A percentile compares a stretch with the other conserved stretches of the same genome.
phyloP scores from a whole-genome alignment of 2,113 vertebrate species.

The Malurus melanocephalus region DNA sequence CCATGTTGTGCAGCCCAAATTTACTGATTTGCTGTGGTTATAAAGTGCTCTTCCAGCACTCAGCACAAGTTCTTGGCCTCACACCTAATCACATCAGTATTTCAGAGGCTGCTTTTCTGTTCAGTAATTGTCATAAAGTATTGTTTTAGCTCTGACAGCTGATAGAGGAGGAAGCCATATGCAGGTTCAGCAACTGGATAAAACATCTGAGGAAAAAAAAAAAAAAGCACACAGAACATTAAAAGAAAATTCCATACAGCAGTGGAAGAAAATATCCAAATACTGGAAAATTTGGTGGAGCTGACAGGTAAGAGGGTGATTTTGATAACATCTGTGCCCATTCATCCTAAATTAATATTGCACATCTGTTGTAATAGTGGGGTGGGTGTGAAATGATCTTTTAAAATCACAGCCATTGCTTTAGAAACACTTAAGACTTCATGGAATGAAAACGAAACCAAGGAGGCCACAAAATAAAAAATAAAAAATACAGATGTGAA shows the following conservation, averaged over 20 bases:
- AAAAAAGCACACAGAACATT: neutral
- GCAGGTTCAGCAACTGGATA: neutral
- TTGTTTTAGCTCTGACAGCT: neutral
- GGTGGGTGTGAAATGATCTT: neutral
- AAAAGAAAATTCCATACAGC: constrained; percentile 4
- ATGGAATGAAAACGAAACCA: neutral
- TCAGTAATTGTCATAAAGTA: neutral
- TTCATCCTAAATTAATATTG: neutral
- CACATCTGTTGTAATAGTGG: rapidly evolving
- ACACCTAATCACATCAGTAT: neutral
- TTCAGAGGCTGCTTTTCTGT: neutral
- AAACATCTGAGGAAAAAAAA: neutral
- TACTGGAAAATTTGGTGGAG: neutral
- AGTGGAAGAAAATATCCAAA: constrained; percentile 19
- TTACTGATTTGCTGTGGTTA: neutral
- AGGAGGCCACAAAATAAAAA: neutral
- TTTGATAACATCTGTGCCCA: constrained; percentile 44
- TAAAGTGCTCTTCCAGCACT: constrained; percentile 1
- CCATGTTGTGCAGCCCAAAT: neutral
- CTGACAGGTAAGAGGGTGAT: constrained; percentile 19
- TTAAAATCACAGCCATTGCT: neutral
- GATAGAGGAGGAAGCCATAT: neutral
- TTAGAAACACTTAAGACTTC: neutral
- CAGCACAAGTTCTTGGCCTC: neutral
- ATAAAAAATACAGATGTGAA: neutral